phyloP scores from a whole-genome alignment of 2,888 invertebrate genomes.

The Agrenia bidenticulata region DNA sequence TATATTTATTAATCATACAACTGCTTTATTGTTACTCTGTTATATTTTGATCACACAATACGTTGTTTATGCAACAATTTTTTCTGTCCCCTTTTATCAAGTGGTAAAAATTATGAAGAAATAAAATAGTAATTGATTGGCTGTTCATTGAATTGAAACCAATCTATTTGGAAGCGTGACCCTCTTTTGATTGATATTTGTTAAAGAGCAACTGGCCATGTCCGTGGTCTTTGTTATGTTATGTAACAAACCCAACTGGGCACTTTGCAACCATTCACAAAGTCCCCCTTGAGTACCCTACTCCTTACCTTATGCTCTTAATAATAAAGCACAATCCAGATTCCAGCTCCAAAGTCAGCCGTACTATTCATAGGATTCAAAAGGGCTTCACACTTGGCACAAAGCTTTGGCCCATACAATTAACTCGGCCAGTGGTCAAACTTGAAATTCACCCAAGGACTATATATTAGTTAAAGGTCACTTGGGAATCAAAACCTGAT shows the following conservation, averaged over 20 bases:
- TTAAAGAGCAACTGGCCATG: constrained; percentile 16
- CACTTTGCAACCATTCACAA: neutral
- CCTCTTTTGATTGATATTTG: constrained; percentile 21
- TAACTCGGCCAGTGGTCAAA: constrained; percentile 1
- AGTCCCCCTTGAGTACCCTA: neutral
- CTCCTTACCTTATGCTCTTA: constrained; percentile 7
- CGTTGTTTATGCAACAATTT: neutral
- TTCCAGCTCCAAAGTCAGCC: constrained; percentile 1
- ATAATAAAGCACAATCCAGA: neutral
- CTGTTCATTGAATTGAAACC: constrained; percentile 19
- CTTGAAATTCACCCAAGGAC: neutral
- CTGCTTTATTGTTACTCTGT: neutral
- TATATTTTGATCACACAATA: neutral
- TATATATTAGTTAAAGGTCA: neutral
- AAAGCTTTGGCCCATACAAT: neutral
- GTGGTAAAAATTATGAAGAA: constrained; percentile 24
- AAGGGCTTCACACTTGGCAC: neutral
- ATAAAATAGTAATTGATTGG: constrained; percentile 24
- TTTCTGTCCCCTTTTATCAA: neutral
- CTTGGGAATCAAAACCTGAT: neutral
- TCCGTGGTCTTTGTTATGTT: neutral
- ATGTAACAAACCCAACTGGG: neutral
- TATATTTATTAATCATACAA: neutral
- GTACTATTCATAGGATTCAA: neutral
- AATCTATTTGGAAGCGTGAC: constrained; percentile 15